These are phyloP conservation scores for Dicrurus megarhynchus DNA, from an alignment of 2,113 vertebrate species.

Conservation along the genomic window DNA sequence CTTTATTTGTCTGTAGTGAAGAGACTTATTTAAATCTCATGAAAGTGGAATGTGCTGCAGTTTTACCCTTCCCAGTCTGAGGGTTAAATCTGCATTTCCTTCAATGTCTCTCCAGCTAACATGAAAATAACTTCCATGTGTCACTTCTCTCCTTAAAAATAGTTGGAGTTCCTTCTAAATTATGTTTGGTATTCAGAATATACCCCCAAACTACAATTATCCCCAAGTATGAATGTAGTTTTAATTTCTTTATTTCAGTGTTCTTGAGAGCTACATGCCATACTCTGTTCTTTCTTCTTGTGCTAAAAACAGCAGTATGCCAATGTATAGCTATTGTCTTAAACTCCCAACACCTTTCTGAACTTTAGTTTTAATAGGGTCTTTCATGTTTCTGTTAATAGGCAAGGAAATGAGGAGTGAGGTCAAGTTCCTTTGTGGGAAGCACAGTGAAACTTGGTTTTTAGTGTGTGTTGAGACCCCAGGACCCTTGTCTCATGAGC, in stretches of 20 bases:
- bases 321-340: background rate
- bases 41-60: background rate
- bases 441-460: background rate
- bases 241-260: background rate
- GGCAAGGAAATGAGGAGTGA: background rate
- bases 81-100: slow-evolving; percentile 37
- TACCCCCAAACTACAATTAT: background rate
- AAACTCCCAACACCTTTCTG: background rate
- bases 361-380: background rate
- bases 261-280: background rate
- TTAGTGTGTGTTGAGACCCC: background rate
- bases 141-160: slow-evolving; percentile 13
- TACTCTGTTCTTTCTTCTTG: background rate
- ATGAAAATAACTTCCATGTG: slow-evolving; percentile 50
- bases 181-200: background rate
- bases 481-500: background rate
- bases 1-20: background rate
- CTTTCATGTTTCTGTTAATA: background rate
- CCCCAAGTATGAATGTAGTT: background rate
- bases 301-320: background rate
- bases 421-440: background rate
- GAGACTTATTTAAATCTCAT: slow-evolving; percentile 6
- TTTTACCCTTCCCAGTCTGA: slow-evolving; percentile 9
- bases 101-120: background rate
- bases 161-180: background rate